phyloP scores from a whole-genome alignment of 2,113 vertebrate species.

The Diadophis punctatus region DNA sequence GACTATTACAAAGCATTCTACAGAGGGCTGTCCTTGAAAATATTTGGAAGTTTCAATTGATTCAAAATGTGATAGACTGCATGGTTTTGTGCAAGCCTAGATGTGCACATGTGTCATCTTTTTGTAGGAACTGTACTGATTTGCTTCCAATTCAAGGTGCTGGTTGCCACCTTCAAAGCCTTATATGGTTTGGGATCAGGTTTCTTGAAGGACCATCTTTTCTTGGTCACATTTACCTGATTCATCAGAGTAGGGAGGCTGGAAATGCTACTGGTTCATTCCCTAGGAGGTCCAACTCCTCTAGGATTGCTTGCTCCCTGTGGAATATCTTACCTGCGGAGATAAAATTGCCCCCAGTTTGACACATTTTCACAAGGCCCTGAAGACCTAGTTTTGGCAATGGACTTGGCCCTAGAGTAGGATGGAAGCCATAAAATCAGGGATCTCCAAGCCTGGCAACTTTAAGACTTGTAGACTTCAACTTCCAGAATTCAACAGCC shows the following conservation, averaged over 20 bases:
- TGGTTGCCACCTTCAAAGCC: not conserved
- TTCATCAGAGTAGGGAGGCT: not conserved
- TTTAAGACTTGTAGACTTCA: no score
- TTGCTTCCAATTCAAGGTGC: no score
- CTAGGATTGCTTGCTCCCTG: not conserved
- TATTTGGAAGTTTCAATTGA: no score
- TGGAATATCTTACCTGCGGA: not conserved
- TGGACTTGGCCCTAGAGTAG: not conserved
- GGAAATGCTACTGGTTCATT: not conserved
- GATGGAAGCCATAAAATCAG: not conserved
- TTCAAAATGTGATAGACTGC: no score
- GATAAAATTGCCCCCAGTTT: not conserved
- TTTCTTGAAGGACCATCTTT: not conserved
- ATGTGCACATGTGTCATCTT: no score
- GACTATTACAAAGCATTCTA: no score
- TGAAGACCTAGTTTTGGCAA: not conserved
- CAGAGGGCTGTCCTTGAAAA: no score
- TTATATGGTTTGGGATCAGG: not conserved
- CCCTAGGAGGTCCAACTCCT: not conserved
- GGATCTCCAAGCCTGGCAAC: no score
- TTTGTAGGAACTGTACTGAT: no score
- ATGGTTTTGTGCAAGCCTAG: no score
- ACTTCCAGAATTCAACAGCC: no score
- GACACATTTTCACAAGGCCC: not conserved
- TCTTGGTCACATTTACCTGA: not conserved